Conservation (phyloP, 2,888 invertebrate genomes). For the Hyppa rectilinea region DNA sequence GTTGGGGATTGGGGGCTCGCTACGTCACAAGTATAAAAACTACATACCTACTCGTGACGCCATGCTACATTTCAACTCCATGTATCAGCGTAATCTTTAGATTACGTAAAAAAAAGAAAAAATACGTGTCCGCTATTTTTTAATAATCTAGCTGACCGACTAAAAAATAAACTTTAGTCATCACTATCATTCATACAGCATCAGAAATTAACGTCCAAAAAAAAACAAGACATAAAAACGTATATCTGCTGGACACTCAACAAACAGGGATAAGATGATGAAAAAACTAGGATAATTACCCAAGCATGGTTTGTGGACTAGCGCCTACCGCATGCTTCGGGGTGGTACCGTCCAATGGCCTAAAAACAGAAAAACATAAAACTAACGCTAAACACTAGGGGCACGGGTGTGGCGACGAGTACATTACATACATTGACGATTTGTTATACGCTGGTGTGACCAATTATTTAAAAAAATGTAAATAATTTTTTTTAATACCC, state of each 20-base stretch:
- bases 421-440: conserved; percentile 60
- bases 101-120: no score
- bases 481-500: no score
- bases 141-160: no score
- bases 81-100: no score
- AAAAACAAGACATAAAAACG: conserved; percentile 7
- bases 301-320: conserved; percentile 91
- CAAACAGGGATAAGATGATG: conserved; percentile 37
- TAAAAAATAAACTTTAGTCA: no score
- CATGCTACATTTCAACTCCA: no score
- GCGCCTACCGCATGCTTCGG: conserved; percentile 91
- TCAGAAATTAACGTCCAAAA: not conserved
- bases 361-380: conserved; percentile 91
- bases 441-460: conserved; percentile 73
- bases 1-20: no score
- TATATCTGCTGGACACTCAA: conserved; percentile 10
- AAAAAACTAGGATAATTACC: conserved; percentile 89
- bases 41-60: no score
- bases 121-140: no score
- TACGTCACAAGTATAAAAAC: no score
- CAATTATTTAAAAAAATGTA: not conserved
- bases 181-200: not conserved
- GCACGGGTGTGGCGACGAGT: conserved; percentile 67
- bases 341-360: conserved; percentile 91
- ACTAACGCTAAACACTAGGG: conserved; percentile 85